phyloP scores from a whole-genome alignment of 2,797 vertebrate species.

The Podargus strigoides region DNA sequence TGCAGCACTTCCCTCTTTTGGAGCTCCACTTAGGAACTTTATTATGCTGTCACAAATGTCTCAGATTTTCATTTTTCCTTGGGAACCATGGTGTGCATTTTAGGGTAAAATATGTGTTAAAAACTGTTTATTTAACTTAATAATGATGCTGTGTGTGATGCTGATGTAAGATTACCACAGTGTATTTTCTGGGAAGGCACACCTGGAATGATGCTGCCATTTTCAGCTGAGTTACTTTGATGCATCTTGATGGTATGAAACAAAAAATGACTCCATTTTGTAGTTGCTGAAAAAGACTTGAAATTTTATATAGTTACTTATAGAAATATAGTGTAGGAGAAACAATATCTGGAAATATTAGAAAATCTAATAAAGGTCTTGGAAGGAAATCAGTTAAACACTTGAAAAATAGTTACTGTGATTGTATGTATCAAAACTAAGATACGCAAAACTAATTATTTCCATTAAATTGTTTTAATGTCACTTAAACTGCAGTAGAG shows the following conservation, averaged over 20 bases:
- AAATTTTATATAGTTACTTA: conserved; percentile 3
- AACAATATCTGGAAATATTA: background rate
- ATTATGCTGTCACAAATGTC: background rate
- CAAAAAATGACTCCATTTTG: background rate
- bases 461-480: background rate
- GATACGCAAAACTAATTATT: background rate
- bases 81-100: background rate
- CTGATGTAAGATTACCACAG: background rate
- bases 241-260: background rate
- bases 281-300: background rate
- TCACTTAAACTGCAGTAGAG: background rate
- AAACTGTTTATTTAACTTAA: background rate
- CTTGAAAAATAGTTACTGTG: background rate
- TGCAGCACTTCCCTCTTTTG: background rate
- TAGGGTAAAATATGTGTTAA: background rate
- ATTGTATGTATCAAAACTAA: background rate
- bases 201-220: background rate
- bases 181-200: background rate
- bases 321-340: background rate
- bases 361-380: background rate
- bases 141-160: background rate
- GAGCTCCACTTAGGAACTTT: background rate
- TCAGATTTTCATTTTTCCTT: background rate
- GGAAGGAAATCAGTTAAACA: background rate
- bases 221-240: background rate